Evolutionary conservation across 2,113 vertebrate species (phyloP).

Genomic region (Silurus asotus): DNA sequence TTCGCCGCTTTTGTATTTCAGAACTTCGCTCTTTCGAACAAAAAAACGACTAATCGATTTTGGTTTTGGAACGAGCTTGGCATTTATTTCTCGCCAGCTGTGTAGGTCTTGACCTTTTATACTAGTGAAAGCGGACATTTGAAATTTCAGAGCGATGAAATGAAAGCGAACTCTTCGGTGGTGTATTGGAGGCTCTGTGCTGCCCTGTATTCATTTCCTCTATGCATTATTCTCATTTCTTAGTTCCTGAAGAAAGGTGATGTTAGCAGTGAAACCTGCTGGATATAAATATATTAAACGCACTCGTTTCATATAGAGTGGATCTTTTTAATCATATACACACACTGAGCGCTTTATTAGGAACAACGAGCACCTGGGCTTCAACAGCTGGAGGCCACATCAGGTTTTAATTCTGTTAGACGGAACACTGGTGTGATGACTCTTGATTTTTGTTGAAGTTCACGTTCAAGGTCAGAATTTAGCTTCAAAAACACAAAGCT

Average conservation of each 20-base stretch:
- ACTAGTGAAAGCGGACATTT: background rate
- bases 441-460: no score
- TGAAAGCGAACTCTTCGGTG: background rate
- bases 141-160: background rate
- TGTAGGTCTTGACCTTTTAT: background rate
- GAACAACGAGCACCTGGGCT: background rate
- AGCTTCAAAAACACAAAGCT: no score
- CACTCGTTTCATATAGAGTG: background rate
- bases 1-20: background rate
- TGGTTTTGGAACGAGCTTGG: background rate
- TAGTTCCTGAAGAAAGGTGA: background rate
- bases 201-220: background rate
- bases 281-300: no score
- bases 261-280: background rate
- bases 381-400: no score
- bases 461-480: no score
- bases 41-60: background rate
- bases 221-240: background rate
- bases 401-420: no score
- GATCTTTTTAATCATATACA: background rate
- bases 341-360: background rate
- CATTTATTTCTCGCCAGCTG: background rate
- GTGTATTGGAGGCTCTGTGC: background rate
- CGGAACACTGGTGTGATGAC: no score
- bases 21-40: background rate